Evolutionary conservation across 2,797 vertebrate species (phyloP).

Genomic region (Poeciliopsis presidionis): DNA sequence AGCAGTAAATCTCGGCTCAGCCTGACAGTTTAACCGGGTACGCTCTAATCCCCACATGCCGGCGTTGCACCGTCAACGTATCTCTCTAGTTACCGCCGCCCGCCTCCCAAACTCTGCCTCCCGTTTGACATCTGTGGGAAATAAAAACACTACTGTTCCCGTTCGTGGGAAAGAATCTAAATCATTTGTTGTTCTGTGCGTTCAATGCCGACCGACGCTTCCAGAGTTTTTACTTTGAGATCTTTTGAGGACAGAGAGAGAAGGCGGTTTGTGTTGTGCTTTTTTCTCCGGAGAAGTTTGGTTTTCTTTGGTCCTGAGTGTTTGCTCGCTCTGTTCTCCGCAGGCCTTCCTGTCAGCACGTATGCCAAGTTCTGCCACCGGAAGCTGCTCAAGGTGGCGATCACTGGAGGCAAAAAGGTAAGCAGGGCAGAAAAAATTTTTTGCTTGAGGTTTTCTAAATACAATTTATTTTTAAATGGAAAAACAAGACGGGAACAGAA

Average conservation of each 20-base stretch:
- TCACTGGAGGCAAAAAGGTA: slow-evolving; percentile 93
- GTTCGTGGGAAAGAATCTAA: slow-evolving; percentile 56
- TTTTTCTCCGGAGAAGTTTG: background rate
- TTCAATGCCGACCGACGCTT: slow-evolving; percentile 36
- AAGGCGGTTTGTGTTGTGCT: slow-evolving; percentile 3
- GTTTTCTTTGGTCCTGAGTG: slow-evolving; percentile 15
- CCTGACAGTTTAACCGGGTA: slow-evolving; percentile 63
- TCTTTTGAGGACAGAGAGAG: slow-evolving; percentile 19
- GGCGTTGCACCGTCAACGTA: slow-evolving; percentile 65
- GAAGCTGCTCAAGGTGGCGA: slow-evolving; percentile 88
- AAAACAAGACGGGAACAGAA: background rate
- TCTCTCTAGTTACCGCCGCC: slow-evolving; percentile 60
- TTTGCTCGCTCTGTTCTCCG: slow-evolving; percentile 26
- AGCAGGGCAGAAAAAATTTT: slow-evolving; percentile 23
- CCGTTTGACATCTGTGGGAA: slow-evolving; percentile 59
- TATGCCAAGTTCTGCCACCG: slow-evolving; percentile 91
- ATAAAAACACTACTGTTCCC: slow-evolving; percentile 36
- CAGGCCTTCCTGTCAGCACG: slow-evolving; percentile 89
- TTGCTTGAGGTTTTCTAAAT: background rate
- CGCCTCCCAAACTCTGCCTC: slow-evolving; percentile 38
- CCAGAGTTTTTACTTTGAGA: slow-evolving; percentile 28
- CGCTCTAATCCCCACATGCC: slow-evolving; percentile 68
- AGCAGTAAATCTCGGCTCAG: slow-evolving; percentile 68
- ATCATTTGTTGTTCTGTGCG: slow-evolving; percentile 51
- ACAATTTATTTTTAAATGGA: too few species aligned